Percentiles rank a stretch among this genome's conserved stretches.
phyloP scores from a whole-genome alignment of 2,797 vertebrate genomes.

The Nothura maculosa region DNA sequence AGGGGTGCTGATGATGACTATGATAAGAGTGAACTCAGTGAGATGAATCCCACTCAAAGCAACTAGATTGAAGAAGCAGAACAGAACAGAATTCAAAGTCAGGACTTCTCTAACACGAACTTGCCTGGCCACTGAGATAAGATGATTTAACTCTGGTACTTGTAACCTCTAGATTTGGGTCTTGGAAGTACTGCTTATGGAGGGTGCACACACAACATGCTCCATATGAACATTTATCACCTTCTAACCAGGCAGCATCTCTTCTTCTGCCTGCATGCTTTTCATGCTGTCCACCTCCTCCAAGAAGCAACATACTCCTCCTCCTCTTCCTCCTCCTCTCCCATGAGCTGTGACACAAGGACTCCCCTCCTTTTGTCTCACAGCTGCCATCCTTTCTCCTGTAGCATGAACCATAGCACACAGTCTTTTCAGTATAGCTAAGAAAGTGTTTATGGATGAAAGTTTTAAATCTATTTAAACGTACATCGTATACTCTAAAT shows the following conservation, averaged over 20 bases:
- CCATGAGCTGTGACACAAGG: background rate
- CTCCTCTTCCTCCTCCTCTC: background rate
- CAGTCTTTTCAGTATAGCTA: background rate
- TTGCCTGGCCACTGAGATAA: background rate
- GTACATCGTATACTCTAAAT: fast-evolving
- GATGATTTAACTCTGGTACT: fast-evolving
- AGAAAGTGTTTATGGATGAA: background rate
- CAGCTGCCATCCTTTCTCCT: background rate
- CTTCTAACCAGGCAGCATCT: background rate
- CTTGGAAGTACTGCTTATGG: background rate
- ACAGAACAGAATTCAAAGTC: background rate
- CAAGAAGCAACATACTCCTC: background rate
- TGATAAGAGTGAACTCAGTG: background rate
- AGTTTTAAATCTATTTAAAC: background rate
- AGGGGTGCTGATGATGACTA: background rate
- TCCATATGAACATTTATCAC: fast-evolving
- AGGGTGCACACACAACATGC: background rate
- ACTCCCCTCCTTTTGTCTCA: background rate
- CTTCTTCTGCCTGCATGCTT: background rate
- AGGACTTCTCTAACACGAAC: background rate
- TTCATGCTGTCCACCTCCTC: background rate
- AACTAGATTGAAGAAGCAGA: background rate
- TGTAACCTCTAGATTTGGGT: background rate
- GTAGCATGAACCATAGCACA: fast-evolving
- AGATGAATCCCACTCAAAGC: background rate